Base-by-base conservation (phyloP, 1,140 invertebrate genomes). In the Ptiloglossa arizonensis region DNA sequence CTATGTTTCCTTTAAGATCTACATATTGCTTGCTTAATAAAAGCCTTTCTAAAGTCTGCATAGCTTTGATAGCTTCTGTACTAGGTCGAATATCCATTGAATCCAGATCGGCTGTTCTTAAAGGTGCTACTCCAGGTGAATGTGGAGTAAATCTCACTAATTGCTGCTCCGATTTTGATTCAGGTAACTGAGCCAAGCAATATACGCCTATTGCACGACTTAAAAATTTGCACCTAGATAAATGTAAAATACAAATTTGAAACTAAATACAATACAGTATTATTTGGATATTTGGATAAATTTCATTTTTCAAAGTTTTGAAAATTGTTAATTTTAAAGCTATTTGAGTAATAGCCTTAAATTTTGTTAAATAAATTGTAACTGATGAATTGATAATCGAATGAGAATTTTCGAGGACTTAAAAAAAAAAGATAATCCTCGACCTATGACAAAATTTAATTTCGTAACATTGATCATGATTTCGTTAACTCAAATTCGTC, bases 171-270 rank as follows among this genome's bases (percentile, higher is more conserved):
- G 83, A 89, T 77, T 92, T 92, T n/a, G 89, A 89, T 75, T 93
- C 93, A 1, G 93, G 93, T 29, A 94, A 76, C 76, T 94, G 93
- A 19, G 92, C 91, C 50, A 93, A 64, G 41, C 93, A 91, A 73
- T 93, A 92, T 2, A 93, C 90, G 5, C 88, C 90, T 8, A 91
- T 77, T 2, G 89, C 89, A 48, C 92, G 88, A 54, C 91, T 90
- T 52, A 94, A 83, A 57, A 93, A 91, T 72, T 92, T 92, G 69
- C 92, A 93, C 57, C 93, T 94, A 71, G 9, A 86, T 75, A 71
- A 52, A 64, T 46, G 68, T 11, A 57, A 78, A 76, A 54, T 15
- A 59, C 35, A 41, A 66, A 67, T 57, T 64, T 71, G 19, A 52
- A n/a, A n/a, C 8, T 17, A 29, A 35, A 50, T 52, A 24, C 3